Evolutionary conservation across 2,113 vertebrate genomes (phyloP).

Genomic region (Gadus macrocephalus): DNA sequence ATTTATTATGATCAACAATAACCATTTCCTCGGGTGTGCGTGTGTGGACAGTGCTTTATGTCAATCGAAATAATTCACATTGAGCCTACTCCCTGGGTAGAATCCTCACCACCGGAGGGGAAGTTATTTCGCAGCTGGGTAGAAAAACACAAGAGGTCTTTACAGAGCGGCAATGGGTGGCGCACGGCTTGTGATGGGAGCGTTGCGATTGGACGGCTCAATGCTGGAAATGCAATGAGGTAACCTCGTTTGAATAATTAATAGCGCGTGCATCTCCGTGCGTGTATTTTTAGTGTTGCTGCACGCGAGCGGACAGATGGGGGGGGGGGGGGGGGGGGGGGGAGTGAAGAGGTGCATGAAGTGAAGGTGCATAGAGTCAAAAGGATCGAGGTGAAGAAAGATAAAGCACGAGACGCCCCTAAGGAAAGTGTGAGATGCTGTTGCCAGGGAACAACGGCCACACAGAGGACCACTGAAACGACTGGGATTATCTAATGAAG

Average conservation of each 20-base stretch:
- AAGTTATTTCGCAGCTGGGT: neutral
- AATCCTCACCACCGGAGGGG: neutral
- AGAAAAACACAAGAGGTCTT: neutral
- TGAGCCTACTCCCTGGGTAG: too few relatives aligned
- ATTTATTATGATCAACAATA: too few relatives aligned
- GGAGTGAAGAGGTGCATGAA: constrained; percentile 1
- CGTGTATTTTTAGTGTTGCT: neutral
- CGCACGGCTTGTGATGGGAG: neutral
- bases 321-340: neutral
- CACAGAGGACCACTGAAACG: constrained; percentile 40
- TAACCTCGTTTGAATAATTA: constrained; percentile 37
- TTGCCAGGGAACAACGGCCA: constrained; percentile 68
- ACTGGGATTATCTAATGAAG: constrained; percentile 39
- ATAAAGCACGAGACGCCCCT: neutral
- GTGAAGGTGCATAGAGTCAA: neutral
- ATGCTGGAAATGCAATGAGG: constrained; percentile 32
- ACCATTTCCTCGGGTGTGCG: too few relatives aligned
- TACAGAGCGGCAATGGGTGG: neutral
- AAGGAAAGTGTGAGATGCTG: constrained; percentile 56
- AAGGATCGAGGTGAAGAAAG: neutral
- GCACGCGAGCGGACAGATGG: neutral
- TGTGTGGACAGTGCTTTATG: too few relatives aligned
- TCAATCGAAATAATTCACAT: too few relatives aligned
- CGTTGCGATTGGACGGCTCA: constrained; percentile 41
- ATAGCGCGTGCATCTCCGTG: constrained; percentile 6